Evolutionary conservation across 1,140 invertebrate species (phyloP).

Genomic region (Andricus grossulariae): DNA sequence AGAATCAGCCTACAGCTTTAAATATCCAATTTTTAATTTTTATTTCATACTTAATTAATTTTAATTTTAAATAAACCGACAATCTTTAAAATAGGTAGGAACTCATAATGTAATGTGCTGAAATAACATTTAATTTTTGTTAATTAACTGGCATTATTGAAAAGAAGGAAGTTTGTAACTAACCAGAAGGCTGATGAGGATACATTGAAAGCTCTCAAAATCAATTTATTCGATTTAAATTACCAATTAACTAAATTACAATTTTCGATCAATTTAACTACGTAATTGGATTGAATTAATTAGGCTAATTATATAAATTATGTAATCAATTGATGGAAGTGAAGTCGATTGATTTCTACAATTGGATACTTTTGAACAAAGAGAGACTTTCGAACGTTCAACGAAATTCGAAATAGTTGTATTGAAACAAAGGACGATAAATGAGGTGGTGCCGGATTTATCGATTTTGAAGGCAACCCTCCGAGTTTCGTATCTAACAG

Average conservation of each 20-base stretch:
- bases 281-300: not conserved
- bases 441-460: constrained; percentile 38
- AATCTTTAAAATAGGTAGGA: too few species aligned
- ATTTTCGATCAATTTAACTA: not conserved
- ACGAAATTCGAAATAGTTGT: constrained; percentile 12
- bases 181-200: too few species aligned
- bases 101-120: too few species aligned
- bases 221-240: too few species aligned
- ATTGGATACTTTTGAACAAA: not conserved
- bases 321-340: not conserved
- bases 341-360: not conserved
- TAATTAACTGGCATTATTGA: too few species aligned
- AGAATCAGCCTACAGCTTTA: too few species aligned
- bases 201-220: too few species aligned
- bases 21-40: too few species aligned
- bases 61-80: too few species aligned
- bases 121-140: too few species aligned
- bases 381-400: constrained; percentile 30
- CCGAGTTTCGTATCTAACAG: not conserved
- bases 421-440: constrained; percentile 45
- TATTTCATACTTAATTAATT: too few species aligned
- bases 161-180: too few species aligned
- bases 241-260: not conserved
- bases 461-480: not conserved
- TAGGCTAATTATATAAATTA: not conserved